Base-by-base conservation (phyloP, 2,797 vertebrate genomes). In the Coccyzus lansbergi region DNA sequence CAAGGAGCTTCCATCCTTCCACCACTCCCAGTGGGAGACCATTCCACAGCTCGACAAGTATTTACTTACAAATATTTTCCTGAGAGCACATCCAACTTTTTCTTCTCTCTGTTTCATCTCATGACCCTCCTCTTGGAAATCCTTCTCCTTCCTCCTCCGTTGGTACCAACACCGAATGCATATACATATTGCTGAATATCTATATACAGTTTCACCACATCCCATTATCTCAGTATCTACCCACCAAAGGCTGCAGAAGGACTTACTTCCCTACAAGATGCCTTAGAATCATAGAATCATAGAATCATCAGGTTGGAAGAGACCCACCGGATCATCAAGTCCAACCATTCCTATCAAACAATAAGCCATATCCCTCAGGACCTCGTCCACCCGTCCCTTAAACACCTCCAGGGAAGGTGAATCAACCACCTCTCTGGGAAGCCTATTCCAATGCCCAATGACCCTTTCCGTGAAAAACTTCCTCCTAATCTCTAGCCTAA, bases 51-150 rank as follows among this genome's bases (percentile, higher is more conserved):
- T 56, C 16, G 0, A 7, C 53, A 59, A 52, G 34, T n/a, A 46
- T 6, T 78, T 62, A 33, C 52, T 89, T 17, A 29, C 21, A 63
- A 85, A 88, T 59, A 74, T 74, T 95, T 82, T 91, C 92, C 90
- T 69, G 34, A 69, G 38, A 52, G 38, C 1, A 3, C 44, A n/a
- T 94, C 92, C 81, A 70, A 69, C 14, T 72, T 80, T 80, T 90
- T 48, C 42, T 71, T 28, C 58, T 28, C 77, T 67, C 40, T 12
- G 15, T 88, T 84, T 49, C 78, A 53, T 68, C 36, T 34, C 5
- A 0, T 53, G 49, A 15, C 33, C 26, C 4, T 74, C 31, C 4
- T 68, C 44, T n/a, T 34, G 67, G 62, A 70, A 52, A 31, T 44
- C 26, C n/a, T 46, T 28, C 34, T 24, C 15, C 31, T 85, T 55